Evolutionary conservation across 2,113 vertebrate genomes (phyloP).

Genomic region (Mobula hypostoma): DNA sequence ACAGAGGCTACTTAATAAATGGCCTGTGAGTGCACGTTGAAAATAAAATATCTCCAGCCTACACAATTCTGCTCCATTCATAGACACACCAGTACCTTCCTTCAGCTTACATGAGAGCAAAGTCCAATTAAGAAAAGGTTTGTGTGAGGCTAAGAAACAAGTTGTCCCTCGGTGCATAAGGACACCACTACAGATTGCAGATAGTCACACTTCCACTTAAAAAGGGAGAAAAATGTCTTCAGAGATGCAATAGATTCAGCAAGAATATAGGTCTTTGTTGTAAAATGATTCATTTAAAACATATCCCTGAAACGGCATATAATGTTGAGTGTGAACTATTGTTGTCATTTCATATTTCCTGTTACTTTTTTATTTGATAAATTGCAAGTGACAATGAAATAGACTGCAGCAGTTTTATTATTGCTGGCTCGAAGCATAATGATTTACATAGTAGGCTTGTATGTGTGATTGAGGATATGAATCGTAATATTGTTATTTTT

Average conservation of each 20-base stretch:
- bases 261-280: not conserved
- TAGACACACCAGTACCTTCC: not conserved
- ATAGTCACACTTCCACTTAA: not conserved
- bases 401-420: not conserved
- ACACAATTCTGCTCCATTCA: not conserved
- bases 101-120: not conserved
- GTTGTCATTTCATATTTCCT: not conserved
- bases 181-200: not conserved
- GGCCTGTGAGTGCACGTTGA: too few species aligned
- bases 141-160: not conserved
- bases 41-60: not conserved
- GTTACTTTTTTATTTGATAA: not conserved
- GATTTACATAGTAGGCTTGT: not conserved
- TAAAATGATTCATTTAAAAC: not conserved
- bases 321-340: not conserved
- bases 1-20: too few species aligned
- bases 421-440: not conserved
- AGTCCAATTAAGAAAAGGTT: not conserved
- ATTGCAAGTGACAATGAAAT: not conserved
- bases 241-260: not conserved
- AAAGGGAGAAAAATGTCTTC: not conserved
- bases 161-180: not conserved
- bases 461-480: not conserved
- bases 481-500: not conserved
- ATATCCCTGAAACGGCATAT: not conserved